phyloP scores from a whole-genome alignment of 2,113 vertebrate species.

The Corythornis vintsioides region DNA sequence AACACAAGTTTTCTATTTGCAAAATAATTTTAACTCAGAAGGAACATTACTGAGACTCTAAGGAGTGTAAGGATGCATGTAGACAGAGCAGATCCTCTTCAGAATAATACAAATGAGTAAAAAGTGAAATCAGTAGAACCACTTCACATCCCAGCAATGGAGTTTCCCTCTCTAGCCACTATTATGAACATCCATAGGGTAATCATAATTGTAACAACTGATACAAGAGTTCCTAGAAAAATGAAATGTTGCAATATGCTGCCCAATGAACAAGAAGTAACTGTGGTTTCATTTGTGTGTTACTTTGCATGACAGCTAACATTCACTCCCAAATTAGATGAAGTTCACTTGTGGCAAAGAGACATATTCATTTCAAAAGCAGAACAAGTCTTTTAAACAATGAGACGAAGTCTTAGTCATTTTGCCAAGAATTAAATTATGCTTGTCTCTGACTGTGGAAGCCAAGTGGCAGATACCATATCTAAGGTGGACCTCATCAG shows the following conservation, averaged over 20 bases:
- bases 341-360: background rate
- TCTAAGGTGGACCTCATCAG: background rate
- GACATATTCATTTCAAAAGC: background rate
- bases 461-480: background rate
- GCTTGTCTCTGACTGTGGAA: background rate
- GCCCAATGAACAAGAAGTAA: background rate
- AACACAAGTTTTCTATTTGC: background rate
- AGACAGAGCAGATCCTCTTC: background rate
- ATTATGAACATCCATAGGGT: background rate
- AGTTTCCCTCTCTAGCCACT: background rate
- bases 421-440: background rate
- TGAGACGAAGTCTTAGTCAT: background rate
- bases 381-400: background rate
- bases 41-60: background rate
- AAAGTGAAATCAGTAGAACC: background rate
- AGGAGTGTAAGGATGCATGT: background rate
- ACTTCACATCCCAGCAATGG: background rate
- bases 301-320: background rate
- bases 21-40: background rate
- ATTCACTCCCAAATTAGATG: constrained; percentile 14
- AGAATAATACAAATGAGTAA: background rate
- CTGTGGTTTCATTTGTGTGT: background rate
- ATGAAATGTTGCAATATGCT: background rate
- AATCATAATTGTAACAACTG: background rate
- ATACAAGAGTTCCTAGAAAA: background rate